phyloP scores from a whole-genome alignment of 2,797 vertebrate genomes.

The Cygnus olor region DNA sequence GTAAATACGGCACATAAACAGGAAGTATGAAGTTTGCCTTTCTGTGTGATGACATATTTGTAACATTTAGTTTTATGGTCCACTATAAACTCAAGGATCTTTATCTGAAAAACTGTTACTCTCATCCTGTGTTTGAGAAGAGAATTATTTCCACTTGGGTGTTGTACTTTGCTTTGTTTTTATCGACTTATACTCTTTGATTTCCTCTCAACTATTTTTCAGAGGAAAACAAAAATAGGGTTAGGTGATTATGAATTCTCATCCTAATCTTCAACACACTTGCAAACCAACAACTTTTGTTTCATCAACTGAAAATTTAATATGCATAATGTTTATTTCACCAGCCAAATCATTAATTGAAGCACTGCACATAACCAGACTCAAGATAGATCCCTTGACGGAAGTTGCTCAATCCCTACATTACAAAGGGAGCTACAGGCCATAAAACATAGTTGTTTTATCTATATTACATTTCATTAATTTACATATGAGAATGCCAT shows the following conservation, averaged over 20 bases:
- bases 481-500: neutral
- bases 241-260: neutral
- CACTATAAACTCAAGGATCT: neutral
- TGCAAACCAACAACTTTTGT: neutral
- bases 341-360: neutral
- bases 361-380: neutral
- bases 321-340: neutral
- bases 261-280: neutral
- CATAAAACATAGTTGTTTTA: neutral
- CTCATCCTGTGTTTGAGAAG: neutral
- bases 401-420: neutral
- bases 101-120: neutral
- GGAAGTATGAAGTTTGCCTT: neutral
- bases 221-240: fast-evolving
- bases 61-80: neutral
- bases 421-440: neutral
- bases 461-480: neutral
- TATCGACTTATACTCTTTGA: neutral
- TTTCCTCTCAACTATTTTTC: neutral
- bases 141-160: neutral
- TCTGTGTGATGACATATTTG: neutral
- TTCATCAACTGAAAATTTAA: neutral
- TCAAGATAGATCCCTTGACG: neutral
- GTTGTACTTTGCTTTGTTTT: neutral
- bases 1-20: too few species aligned